Base-by-base conservation (phyloP, 2,797 vertebrate species). In the Rhynchotus rufescens region DNA sequence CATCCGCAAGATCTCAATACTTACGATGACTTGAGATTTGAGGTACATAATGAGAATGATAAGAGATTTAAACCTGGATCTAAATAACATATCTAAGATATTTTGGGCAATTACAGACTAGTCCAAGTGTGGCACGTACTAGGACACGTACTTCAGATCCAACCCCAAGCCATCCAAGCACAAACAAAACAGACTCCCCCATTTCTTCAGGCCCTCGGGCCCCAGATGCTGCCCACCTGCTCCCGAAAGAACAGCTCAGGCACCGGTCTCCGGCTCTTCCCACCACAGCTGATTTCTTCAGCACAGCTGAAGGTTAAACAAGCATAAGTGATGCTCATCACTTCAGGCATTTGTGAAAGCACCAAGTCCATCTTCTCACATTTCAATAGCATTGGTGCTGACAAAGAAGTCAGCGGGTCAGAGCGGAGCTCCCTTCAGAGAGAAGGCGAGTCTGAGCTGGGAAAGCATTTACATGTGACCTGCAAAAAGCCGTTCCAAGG, bases 321-420 rank as follows among this genome's bases (percentile, higher is more conserved):
- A 96, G 93, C 94, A 86, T 96, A 96, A 97, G 92, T 93, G 94
- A 96, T 94, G 90, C 85, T 97, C 95, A 97, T 96, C 95, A 96
- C 88, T 95, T 36, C 45, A 95, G 95, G 88, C 93, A 91, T 92
- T 88, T 96, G 88, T 92, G 94, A 97, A 96, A 96, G 95, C 92
- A 96, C 73, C 60, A 45, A 97, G 91, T 96, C 94, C 88, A 96
- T 94, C 95, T 97, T 97, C 96, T 97, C 95, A 96, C 89, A 94
- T 97, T 96, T 95, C 95, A 96, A 89, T 36, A 93, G 91, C 93
- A 92, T 38, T 82, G 85, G 82, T 83, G 94, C 83, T 92, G 93
- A 96, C 89, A 91, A 94, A 94, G 91, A 82, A 96, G 95, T 95
- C 94, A 96, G 89, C 65, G 81, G 96, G 94, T 96, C 95, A 97